A percentile compares a stretch with the other conserved stretches of the same genome.
Conservation (phyloP, 2,888 invertebrate genomes). For the Zonitis immaculata region DNA sequence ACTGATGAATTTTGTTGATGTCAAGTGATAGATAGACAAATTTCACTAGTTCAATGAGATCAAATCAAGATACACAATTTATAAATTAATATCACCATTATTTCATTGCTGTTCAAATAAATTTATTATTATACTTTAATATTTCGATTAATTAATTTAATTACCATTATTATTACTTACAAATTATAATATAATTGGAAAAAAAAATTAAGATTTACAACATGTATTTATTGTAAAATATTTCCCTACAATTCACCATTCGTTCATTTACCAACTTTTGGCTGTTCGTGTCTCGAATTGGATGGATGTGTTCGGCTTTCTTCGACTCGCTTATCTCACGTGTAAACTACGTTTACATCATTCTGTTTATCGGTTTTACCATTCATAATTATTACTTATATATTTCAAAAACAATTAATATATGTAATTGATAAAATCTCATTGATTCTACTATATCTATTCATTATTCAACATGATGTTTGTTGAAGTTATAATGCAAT, state of each 20-base stretch:
- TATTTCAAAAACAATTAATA: too few species aligned
- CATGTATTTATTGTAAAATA: background rate
- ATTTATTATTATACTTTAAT: background rate
- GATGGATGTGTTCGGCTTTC: background rate
- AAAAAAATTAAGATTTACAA: background rate
- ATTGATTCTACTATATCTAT: too few species aligned
- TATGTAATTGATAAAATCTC: too few species aligned
- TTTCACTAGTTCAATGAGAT: background rate
- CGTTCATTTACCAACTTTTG: background rate
- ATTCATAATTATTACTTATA: too few species aligned
- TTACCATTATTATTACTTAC: background rate
- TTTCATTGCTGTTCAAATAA: background rate
- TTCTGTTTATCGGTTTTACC: too few species aligned
- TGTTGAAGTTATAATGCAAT: too few species aligned
- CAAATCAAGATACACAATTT: background rate
- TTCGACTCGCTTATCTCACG: too few species aligned
- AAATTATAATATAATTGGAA: background rate
- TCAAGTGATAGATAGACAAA: background rate
- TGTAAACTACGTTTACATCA: too few species aligned
- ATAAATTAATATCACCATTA: background rate
- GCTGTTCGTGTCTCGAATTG: background rate
- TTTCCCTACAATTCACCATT: background rate
- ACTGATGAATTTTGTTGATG: background rate
- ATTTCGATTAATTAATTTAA: background rate
- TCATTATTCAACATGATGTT: too few species aligned